Percentiles rank a stretch among this genome's conserved stretches.
Conservation (phyloP, 2,888 invertebrate genomes). For the Cerceris rybyensis region DNA sequence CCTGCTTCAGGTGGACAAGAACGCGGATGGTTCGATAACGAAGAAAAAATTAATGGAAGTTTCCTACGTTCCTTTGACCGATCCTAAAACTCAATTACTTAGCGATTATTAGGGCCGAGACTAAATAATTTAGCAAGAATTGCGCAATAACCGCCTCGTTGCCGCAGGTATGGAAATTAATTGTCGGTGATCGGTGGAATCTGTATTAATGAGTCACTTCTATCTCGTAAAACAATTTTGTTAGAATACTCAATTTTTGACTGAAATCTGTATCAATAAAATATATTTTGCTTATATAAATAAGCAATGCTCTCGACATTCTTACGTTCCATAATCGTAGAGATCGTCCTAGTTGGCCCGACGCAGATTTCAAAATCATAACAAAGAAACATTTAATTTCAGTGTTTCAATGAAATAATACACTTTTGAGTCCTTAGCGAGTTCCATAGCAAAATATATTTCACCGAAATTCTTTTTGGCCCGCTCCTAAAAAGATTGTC, state of each 20-base stretch:
- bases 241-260: conserved; percentile 26
- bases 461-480: too few relatives aligned
- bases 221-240: conserved; percentile 1
- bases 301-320: not conserved
- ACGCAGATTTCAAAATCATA: not conserved
- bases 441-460: too few relatives aligned
- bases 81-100: conserved; percentile 86
- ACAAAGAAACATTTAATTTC: too few relatives aligned
- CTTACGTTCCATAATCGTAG: not conserved
- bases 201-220: conserved; percentile 12
- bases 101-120: conserved; percentile 32
- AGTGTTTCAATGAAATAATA: not conserved
- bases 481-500: too few relatives aligned
- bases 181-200: conserved; percentile 1
- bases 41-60: conserved; percentile 95
- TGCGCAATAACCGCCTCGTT: not conserved
- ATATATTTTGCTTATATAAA: conserved; percentile 52
- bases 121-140: conserved; percentile 8
- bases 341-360: not conserved
- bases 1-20: conserved; percentile 91
- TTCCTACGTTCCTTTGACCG: conserved; percentile 98
- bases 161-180: not conserved
- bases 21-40: conserved; percentile 88
- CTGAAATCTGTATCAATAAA: conserved; percentile 45
- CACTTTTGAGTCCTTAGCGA: too few relatives aligned